Conservation (phyloP, 2,888 invertebrate genomes). For the Abrostola triplasia region DNA sequence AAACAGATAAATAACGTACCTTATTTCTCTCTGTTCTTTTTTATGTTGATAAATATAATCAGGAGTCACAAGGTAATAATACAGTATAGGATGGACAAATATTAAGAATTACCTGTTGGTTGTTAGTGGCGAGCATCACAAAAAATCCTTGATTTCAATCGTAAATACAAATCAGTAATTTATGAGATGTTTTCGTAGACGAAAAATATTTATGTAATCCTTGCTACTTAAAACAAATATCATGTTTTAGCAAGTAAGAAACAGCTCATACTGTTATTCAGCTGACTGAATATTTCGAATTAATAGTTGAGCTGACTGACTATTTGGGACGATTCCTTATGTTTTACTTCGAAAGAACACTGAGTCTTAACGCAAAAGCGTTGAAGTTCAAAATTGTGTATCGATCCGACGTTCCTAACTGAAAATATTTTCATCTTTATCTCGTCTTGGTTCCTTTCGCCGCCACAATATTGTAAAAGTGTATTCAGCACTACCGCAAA, state of each 20-base stretch:
- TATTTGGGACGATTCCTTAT: conserved; percentile 34
- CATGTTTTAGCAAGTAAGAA: conserved; percentile 18
- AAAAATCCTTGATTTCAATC: too few species aligned
- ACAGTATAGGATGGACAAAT: too few species aligned
- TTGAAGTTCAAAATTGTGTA: conserved; percentile 36
- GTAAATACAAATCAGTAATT: too few species aligned
- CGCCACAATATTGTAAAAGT: conserved; percentile 58
- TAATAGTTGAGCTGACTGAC: conserved; percentile 44
- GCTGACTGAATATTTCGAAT: conserved; percentile 50
- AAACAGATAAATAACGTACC: neutral
- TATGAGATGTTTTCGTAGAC: too few species aligned
- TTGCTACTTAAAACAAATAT: conserved; percentile 30
- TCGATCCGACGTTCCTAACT: conserved; percentile 9
- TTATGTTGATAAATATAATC: too few species aligned
- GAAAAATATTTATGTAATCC: conserved; percentile 9
- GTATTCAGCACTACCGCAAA: conserved; percentile 60
- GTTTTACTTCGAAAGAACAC: conserved; percentile 2
- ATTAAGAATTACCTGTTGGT: too few species aligned
- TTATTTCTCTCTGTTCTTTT: too few species aligned
- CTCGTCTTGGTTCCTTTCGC: conserved; percentile 48
- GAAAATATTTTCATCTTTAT: conserved; percentile 57
- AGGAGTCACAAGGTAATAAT: too few species aligned
- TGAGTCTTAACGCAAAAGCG: conserved; percentile 8
- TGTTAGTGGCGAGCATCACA: too few species aligned
- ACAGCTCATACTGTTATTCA: conserved; percentile 35